Evolutionary conservation across 2,113 vertebrate genomes (phyloP), one percentile per base, ranked within the genome.

Genomic region (Baryphthengus martii): DNA sequence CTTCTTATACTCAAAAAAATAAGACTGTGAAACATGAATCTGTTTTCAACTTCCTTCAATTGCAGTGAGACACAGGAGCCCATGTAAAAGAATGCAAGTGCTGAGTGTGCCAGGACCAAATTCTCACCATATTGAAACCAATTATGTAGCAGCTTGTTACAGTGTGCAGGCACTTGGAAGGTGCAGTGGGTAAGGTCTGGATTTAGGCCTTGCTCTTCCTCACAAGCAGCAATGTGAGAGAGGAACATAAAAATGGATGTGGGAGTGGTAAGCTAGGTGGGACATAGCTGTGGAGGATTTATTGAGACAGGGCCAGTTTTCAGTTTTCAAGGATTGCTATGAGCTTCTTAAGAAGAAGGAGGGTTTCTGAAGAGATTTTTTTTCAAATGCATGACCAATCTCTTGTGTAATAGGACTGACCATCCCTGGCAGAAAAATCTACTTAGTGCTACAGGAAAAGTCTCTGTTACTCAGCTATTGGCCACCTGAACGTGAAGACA

Each of bases 101-200:
- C 11, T 62, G 29, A 20, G 10, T 62, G 5, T n/a, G 37, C 31
- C 45, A 62, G 17, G 9, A 47, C 7, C 8, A 92, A 77, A 47
- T 53, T 26, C 33, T 78, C 26, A 13, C 9, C 3, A 4, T 20
- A 2, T 15, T 55, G 18, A 70, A 79, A 21, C 9, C 24, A 21
- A 9, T 23, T 23, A 29, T 2, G 0, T 59, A 65, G 66, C 3
- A 37, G 11, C 12, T 40, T 79, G 6, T 47, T 49, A 25, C 7
- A 58, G 5, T 11, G 7, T 17, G 8, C 25, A 59, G 19, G 17
- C 79, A 17, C 12, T n/a, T 16, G 11, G 83, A 75, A 0, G 6
- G 7, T 0, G 2, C 40, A 1, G 3, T 16, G 6, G 2, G 2
- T 67, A 28, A 82, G 6, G 33, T n/a, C 33, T 71, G 7, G 10